These are phyloP conservation scores for Falco columbarius DNA, from an alignment of 2,797 vertebrate species.

Conservation along the genomic window DNA sequence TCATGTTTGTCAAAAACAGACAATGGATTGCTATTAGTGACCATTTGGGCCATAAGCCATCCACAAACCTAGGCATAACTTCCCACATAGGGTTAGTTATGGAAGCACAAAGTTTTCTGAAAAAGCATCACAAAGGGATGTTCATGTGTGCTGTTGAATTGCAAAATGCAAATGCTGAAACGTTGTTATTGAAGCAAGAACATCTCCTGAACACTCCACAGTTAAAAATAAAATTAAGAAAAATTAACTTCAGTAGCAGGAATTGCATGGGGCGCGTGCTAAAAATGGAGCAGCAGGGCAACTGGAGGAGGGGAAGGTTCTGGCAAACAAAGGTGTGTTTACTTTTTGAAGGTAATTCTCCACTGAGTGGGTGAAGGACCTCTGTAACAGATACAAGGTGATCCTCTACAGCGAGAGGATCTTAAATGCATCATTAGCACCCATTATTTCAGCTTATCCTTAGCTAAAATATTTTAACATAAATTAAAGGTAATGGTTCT, in stretches of 20 bases:
- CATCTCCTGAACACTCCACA: not conserved
- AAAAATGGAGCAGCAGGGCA: not conserved
- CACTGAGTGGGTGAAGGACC: not conserved
- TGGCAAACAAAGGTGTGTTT: not conserved
- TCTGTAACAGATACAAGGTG: not conserved
- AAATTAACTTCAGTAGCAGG: not conserved
- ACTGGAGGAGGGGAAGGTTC: not conserved
- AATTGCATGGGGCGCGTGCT: not conserved
- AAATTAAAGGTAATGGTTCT: not conserved
- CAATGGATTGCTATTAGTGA: not conserved
- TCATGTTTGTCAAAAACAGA: not conserved
- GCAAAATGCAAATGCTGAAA: not conserved
- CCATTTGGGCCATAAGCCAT: not conserved
- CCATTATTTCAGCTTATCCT: not conserved
- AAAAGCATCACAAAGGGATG: not conserved
- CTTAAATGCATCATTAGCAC: not conserved
- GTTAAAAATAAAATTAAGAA: not conserved
- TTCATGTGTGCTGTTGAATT: not conserved
- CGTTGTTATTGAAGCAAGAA: not conserved
- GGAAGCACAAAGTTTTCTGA: not conserved
- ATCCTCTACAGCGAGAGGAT: not conserved
- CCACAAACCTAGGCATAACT: not conserved
- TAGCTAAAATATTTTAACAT: not conserved
- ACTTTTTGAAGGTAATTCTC: not conserved
- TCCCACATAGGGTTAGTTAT: not conserved